Evolutionary conservation across 2,113 vertebrate species (phyloP).

Genomic region (Nothocercus julius): DNA sequence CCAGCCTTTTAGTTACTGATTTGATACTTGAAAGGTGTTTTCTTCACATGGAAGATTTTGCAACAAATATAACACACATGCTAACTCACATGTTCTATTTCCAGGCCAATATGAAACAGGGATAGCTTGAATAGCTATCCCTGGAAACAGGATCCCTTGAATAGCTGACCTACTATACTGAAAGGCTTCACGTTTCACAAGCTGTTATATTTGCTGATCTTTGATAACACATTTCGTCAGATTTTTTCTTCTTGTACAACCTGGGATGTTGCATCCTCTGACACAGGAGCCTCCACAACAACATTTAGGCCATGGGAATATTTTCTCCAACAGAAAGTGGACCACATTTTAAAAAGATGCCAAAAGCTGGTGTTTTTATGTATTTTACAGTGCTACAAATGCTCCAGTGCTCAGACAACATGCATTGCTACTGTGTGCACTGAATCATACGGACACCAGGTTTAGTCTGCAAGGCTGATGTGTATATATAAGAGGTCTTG

Average conservation of each 20-base stretch:
- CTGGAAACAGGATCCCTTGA: too few species aligned
- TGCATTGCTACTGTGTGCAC: neutral
- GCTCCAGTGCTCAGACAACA: neutral
- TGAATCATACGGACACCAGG: neutral
- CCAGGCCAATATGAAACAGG: neutral
- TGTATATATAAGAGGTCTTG: neutral
- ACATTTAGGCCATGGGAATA: constrained; percentile 37
- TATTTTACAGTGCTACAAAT: neutral
- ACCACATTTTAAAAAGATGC: neutral
- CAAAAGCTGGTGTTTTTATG: neutral
- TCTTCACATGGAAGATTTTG: neutral
- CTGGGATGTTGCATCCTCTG: neutral
- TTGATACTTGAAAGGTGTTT: neutral
- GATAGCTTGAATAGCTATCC: too few species aligned
- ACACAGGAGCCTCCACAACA: neutral
- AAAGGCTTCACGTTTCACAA: constrained; percentile 40
- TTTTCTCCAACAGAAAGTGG: neutral
- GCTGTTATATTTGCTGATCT: neutral
- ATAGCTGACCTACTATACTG: constrained; percentile 3
- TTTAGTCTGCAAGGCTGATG: neutral
- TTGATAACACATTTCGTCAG: constrained; percentile 35
- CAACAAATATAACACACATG: neutral
- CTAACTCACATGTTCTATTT: constrained; percentile 33
- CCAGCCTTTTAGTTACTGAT: neutral
- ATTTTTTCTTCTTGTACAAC: constrained; percentile 12